Percentiles rank a stretch among this genome's conserved stretches.
phyloP scores from a whole-genome alignment of 2,888 invertebrate genomes.

The Erebia ligea region DNA sequence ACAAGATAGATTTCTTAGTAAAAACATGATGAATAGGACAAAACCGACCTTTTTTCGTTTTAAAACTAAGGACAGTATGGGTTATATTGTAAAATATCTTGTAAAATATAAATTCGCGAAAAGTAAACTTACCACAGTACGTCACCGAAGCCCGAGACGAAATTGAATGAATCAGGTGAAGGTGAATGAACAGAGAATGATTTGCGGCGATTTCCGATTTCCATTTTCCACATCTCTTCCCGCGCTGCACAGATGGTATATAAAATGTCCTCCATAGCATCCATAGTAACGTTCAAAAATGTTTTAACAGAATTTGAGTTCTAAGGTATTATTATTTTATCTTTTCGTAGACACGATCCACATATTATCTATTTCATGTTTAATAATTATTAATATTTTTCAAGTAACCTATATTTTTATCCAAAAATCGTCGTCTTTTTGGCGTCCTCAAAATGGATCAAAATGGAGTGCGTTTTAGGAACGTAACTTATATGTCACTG shows the following conservation, averaged over 20 bases:
- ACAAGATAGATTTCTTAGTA: not conserved
- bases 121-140: slow-evolving; percentile 40
- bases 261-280: not conserved
- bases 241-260: slow-evolving; percentile 28
- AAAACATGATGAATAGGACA: not conserved
- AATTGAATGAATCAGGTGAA: slow-evolving; percentile 38
- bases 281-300: not conserved
- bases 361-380: too few species aligned
- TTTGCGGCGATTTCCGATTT: slow-evolving; percentile 41
- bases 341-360: too few species aligned
- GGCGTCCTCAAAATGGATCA: too few species aligned
- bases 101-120: slow-evolving; percentile 18
- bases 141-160: slow-evolving; percentile 35
- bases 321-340: not conserved
- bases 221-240: slow-evolving; percentile 27
- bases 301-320: not conserved
- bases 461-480: too few species aligned
- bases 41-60: not conserved
- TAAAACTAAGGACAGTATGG: not conserved
- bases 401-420: too few species aligned
- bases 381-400: too few species aligned
- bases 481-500: too few species aligned
- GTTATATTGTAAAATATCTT: slow-evolving; percentile 2
- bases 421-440: too few species aligned
- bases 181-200: slow-evolving; percentile 42